Evolutionary conservation across 2,888 invertebrate species (phyloP), one percentile per base, ranked within the genome.

Genomic region (Drosophila acutilabella): DNA sequence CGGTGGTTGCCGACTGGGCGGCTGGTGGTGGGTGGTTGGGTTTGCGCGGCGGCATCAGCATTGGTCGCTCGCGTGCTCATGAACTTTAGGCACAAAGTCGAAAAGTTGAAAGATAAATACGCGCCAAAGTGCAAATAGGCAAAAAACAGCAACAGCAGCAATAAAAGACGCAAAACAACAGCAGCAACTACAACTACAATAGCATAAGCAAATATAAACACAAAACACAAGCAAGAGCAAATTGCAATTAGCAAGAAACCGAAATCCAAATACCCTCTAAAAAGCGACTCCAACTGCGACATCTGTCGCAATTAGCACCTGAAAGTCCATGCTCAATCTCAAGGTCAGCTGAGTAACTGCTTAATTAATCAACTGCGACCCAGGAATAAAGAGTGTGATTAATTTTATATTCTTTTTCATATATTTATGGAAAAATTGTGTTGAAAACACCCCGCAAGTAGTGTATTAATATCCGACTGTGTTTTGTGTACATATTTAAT

Each of bases 51-150:
- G 11, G 36, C 20, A 20, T 20, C 20, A 10, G 23, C 62, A 11
- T 38, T 53, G 36, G 41, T 42, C 52, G 52, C 51, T 61, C 58
- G 56, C 54, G 42, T 68, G 76, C 76, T 78, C 83, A 61, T 79
- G 84, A 81, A 79, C 84, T 83, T 78, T 78, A 61, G 66, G 81
- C 81, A 62, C 70, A 83, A 81, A 83, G 76, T 83, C 77, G 77
- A 81, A 81, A 81, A 81, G 84, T 81, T 81, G 65, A 79, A 81
- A 81, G 81, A 81, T 84, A 81, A 81, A 81, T 84, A 81, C 65
- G 67, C 81, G 78, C 58, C 80, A 59, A 75, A 70, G 69, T 78
- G 83, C 69, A 81, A 81, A 81, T 80, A 83, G 81, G 70, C 72
- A 76, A 83, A 71, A 67, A 40, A 38, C 36, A 53, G 52, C 60